Percentiles rank a stretch among this genome's conserved stretches.
phyloP scores from a whole-genome alignment of 2,113 vertebrate species.

The Polypterus bichir region DNA sequence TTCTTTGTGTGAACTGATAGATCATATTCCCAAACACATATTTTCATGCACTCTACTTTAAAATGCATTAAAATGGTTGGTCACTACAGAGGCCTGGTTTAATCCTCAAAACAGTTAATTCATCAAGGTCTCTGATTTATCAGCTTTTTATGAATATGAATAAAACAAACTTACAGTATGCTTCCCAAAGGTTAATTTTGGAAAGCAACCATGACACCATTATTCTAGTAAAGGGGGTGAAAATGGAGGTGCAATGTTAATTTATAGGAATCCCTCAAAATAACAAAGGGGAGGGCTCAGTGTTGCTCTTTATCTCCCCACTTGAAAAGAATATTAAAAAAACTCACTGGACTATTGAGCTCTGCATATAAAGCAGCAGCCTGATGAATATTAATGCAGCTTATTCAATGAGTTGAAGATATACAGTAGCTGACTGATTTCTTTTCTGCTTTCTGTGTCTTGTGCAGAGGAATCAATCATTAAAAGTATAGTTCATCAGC shows the following conservation, averaged over 20 bases:
- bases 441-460: not conserved
- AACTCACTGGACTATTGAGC: no score
- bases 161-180: no score
- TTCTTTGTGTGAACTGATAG: not conserved
- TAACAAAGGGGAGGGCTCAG: no score
- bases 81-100: no score
- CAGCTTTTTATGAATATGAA: no score
- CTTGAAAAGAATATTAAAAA: no score
- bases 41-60: not conserved
- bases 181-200: not conserved
- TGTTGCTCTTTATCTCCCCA: no score
- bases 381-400: constrained; percentile 4
- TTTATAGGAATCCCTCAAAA: no score
- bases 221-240: not conserved
- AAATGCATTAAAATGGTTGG: not conserved
- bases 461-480: not conserved
- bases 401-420: not conserved
- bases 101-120: not conserved
- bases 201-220: not conserved
- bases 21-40: not conserved
- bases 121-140: no score
- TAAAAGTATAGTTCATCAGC: not conserved
- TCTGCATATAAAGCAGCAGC: no score
- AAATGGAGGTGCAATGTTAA: no score
- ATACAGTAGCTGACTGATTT: not conserved